Base-by-base conservation (phyloP, 2,888 invertebrate species). In the Pollenia amentaria region DNA sequence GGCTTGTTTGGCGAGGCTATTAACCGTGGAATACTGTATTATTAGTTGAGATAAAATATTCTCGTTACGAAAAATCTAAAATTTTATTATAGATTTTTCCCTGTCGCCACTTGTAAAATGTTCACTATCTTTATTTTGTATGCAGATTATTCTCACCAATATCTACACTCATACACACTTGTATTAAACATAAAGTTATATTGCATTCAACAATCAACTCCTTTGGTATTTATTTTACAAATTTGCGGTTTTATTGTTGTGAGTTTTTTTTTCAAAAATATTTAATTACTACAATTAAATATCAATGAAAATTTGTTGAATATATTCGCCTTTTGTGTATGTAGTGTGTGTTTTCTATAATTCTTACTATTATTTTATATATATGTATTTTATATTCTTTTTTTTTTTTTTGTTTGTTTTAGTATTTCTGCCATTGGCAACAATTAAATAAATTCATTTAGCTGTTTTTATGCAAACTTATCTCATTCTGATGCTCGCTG, bases 181-280 rank as follows among this genome's bases (percentile, higher is more conserved):
- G 29, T 29, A 6, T 29, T n/a, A 53, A 29, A 7, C 12, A 53
- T 72, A 62, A 69, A 44, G 7, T 42, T 42, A 29, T 51, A 44
- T 73, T 48, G 46, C 64, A 82, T 82, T 82, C 73, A 77, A 60
- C 65, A 65, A 82, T 65, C 67, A 82, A 60, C 44, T 53, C 18
- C 60, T 70, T 51, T 79, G 48, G 82, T 73, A 53, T 51, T 81
- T 79, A 64, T 79, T 88, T 80, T 78, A 83, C 70, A 83, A 80
- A 82, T 82, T 84, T 86, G 82, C 55, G 85, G 82, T 84, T 88
- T 76, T 67, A 67, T 84, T 77, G 80, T 77, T 64, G 11, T 76
- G n/a, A 53, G 38, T 53, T 55, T 48, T 55, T 46, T 42, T 53
- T 62, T 42, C 42, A 10, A 48, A 78, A 78, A 51, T 75, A 67